Conservation (phyloP, 2,113 vertebrate species). For the Paralichthys olivaceus region DNA sequence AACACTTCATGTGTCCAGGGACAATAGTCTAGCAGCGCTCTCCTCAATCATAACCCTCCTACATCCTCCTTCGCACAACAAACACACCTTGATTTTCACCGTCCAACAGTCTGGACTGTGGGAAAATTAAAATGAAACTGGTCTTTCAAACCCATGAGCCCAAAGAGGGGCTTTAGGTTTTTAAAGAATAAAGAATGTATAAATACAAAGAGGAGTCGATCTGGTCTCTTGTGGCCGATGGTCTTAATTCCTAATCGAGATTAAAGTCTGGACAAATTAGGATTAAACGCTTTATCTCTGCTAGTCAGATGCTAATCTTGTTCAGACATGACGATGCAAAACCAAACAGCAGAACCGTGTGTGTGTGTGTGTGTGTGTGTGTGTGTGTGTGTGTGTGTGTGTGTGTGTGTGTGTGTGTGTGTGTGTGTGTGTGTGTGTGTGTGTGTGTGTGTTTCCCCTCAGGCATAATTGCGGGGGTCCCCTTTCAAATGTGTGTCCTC, state of each 20-base stretch:
- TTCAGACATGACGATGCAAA: constrained; percentile 58
- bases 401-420: constrained; percentile 18
- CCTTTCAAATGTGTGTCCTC: constrained; percentile 56
- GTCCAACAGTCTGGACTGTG: constrained; percentile 5
- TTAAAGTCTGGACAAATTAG: constrained; percentile 38
- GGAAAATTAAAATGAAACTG: background rate
- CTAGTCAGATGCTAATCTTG: constrained; percentile 37
- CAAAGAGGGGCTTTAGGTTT: constrained; percentile 3
- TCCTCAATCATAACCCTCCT: constrained; percentile 33
- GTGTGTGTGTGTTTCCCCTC: constrained; percentile 40
- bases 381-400: constrained; percentile 21
- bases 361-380: constrained; percentile 21
- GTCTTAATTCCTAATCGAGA: constrained; percentile 12
- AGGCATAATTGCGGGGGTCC: constrained; percentile 60
- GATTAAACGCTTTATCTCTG: constrained; percentile 24
- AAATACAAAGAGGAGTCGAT: background rate
- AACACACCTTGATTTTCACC: constrained; percentile 31
- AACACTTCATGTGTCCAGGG: constrained; percentile 40
- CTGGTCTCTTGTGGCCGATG: background rate
- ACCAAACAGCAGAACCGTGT: constrained; percentile 49
- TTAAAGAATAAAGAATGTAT: background rate
- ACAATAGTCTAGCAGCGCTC: constrained; percentile 44
- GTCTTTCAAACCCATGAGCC: constrained; percentile 1
- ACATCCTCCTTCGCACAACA: constrained; percentile 13
- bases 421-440: constrained; percentile 27